Evolutionary conservation across 2,888 invertebrate species (phyloP), one percentile per base, ranked within the genome.

Genomic region (Metopia argyrocephala): DNA sequence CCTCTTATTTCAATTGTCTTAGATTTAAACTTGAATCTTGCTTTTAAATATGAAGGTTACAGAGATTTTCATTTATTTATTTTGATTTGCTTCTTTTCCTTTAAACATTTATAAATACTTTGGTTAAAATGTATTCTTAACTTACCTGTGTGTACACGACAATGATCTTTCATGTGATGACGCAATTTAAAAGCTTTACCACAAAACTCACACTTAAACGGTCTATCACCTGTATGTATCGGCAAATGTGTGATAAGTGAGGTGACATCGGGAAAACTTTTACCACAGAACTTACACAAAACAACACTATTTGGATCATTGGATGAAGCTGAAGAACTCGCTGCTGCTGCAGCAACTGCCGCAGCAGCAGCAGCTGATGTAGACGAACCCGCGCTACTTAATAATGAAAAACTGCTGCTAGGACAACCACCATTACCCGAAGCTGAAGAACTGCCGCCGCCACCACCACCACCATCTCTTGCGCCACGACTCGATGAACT

Each of bases 121-220:
- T 59, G 31, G 18, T n/a, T 20, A 38, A 6, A 21, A 50, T 46
- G 25, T 45, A 12, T 66, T 69, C 9, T 23, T 7, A 64, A 90
- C 93, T 92, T 91, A 93, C 93, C 97, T 86, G 96, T 97, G 91
- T 97, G 97, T 83, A 97, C 96, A 88, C 96, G 94, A 92, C 96
- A 96, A 90, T 97, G 97, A 92, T 97, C 96, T 92, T 97, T 97
- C 96, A 97, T 96, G 92, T 97, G 96, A 91, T 97, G 96, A 83
- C 96, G 93, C 88, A 97, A 92, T 91, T 97, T 97, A 92, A 97
- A 97, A 86, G 96, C 96, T 92, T 97, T 97, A 84, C 96, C 96
- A 91, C 97, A 97, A 92, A 96, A 97, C 91, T 97, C 96, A 92
- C 96, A 97, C 92, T 96, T 96, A 91, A 96, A 97, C 78, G 96